phyloP scores from a whole-genome alignment of 2,113 vertebrate genomes.

The Solea solea region DNA sequence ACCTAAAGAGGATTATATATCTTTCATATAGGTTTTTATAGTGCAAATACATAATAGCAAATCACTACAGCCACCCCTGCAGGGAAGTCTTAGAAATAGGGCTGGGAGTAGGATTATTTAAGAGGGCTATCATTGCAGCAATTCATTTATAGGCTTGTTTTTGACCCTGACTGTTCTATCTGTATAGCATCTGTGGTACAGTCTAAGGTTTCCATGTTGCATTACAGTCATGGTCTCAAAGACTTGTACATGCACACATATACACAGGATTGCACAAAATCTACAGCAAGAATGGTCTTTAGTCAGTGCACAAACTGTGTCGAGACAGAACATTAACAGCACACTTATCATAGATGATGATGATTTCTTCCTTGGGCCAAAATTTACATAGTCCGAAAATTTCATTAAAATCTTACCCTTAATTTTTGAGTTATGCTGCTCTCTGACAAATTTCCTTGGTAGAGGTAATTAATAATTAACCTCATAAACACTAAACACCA shows the following conservation, averaged over 20 bases:
- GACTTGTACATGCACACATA: constrained; percentile 3
- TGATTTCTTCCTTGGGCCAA: too few relatives aligned
- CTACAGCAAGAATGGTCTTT: neutral
- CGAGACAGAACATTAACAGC: neutral
- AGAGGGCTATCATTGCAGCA: constrained; percentile 29
- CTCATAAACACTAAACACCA: neutral
- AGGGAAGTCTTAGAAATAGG: constrained; percentile 51
- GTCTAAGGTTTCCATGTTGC: constrained; percentile 60
- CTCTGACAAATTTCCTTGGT: too few relatives aligned
- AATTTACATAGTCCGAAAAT: too few relatives aligned
- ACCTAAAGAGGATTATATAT: constrained; percentile 31
- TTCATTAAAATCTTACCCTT: too few relatives aligned
- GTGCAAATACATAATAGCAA: constrained; percentile 50
- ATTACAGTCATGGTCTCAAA: constrained; percentile 47
- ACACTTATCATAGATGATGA: constrained; percentile 16
- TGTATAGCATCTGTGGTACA: constrained; percentile 61
- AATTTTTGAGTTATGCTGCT: too few relatives aligned
- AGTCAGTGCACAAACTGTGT: neutral
- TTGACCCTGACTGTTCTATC: constrained; percentile 51
- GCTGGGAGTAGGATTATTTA: constrained; percentile 62
- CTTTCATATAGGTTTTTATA: constrained; percentile 52
- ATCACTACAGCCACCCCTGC: constrained; percentile 25
- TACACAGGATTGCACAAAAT: neutral
- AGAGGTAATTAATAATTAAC: constrained; percentile 15
- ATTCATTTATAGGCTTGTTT: constrained; percentile 45